Evolutionary conservation across 2,888 invertebrate genomes (phyloP).

Genomic region (Brenthis daphne): DNA sequence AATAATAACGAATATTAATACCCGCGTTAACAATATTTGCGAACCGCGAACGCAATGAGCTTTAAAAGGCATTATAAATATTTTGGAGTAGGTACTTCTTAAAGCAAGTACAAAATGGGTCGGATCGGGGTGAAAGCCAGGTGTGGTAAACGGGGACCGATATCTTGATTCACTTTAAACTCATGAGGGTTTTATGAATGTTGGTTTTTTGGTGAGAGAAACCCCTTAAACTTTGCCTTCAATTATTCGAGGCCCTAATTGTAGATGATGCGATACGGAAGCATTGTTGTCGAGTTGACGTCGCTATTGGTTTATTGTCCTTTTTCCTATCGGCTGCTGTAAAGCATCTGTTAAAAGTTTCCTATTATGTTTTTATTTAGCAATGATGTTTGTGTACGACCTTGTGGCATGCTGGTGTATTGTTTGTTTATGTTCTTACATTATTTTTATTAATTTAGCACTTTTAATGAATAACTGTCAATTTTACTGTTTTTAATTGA

Average conservation of each 20-base stretch:
- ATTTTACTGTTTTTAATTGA: slow-evolving; percentile 3
- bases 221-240: slow-evolving; percentile 73
- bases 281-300: slow-evolving; percentile 71
- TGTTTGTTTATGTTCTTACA: slow-evolving; percentile 11
- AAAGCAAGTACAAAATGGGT: slow-evolving; percentile 53
- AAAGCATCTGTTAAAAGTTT: slow-evolving; percentile 57
- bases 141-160: slow-evolving; percentile 60
- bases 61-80: slow-evolving; percentile 67
- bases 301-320: slow-evolving; percentile 69
- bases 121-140: slow-evolving; percentile 71
- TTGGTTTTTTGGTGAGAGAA: slow-evolving; percentile 63
- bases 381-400: slow-evolving; percentile 48
- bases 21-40: slow-evolving; percentile 48
- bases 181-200: slow-evolving; percentile 73
- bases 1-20: slow-evolving; percentile 59
- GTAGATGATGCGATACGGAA: slow-evolving; percentile 76
- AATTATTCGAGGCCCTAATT: slow-evolving; percentile 81
- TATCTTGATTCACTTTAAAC: slow-evolving; percentile 76
- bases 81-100: slow-evolving; percentile 63
- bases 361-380: slow-evolving; percentile 52
- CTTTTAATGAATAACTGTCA: slow-evolving; percentile 20
- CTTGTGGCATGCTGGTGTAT: slow-evolving; percentile 49
- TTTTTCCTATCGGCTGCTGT: slow-evolving; percentile 50
- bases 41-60: slow-evolving; percentile 65
- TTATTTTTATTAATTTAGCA: slow-evolving; percentile 23